Conservation (phyloP, 2,888 invertebrate genomes). For the Drosophila sordidapex region DNA sequence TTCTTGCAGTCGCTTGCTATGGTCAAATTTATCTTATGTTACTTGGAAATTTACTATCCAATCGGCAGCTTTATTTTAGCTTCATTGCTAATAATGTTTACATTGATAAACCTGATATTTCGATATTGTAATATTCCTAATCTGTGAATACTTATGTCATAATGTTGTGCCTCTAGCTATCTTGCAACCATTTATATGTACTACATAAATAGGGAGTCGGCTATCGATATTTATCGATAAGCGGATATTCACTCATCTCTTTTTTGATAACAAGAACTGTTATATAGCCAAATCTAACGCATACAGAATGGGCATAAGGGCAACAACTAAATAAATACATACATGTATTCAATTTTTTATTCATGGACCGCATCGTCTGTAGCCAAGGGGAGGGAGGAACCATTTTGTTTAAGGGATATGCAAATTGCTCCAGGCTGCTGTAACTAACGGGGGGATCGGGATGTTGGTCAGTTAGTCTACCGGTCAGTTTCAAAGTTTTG, state of each 20-base stretch:
- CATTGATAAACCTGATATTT: background rate
- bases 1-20: background rate
- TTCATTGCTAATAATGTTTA: background rate
- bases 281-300: background rate
- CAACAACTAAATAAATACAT: background rate
- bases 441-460: background rate
- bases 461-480: slow-evolving; percentile 1
- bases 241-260: background rate
- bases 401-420: slow-evolving; percentile 25
- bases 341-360: slow-evolving; percentile 16
- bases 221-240: background rate
- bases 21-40: background rate
- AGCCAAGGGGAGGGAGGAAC: slow-evolving; percentile 1
- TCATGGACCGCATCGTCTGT: slow-evolving; percentile 38
- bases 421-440: slow-evolving; percentile 44
- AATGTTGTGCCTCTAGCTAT: background rate
- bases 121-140: background rate
- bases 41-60: background rate
- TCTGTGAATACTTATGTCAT: background rate
- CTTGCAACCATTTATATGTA: background rate
- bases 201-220: background rate
- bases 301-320: background rate
- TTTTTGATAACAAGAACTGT: background rate
- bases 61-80: background rate
- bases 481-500: slow-evolving; percentile 49